Evolutionary conservation across 2,113 vertebrate species (phyloP), one percentile per base, ranked within the genome.

Genomic region (Sciurus niger): DNA sequence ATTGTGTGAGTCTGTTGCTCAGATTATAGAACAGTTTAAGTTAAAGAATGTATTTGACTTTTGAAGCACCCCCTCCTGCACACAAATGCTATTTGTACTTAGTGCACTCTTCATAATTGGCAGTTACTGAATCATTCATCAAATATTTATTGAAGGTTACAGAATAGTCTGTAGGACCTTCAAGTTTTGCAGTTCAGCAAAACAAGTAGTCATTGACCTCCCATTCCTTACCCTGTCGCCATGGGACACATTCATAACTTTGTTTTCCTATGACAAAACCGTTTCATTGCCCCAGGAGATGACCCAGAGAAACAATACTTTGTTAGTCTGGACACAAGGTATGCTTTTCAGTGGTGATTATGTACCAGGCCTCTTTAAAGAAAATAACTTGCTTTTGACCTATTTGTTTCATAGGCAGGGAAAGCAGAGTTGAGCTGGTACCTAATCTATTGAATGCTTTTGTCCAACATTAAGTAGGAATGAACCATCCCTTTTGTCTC

Each of bases 251-350:
- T 63, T 25, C 60, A 10, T 63, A 58, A n/a, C 34, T 70, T 34
- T 86, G 83, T 76, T 85, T 90, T 91, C 89, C 34, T 91, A 1
- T 43, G 76, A 84, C 84, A 79, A 51, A 94, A 87, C 89, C 86
- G 48, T 76, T 83, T 80, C 43, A 10, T 84, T 90, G 89, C 96
- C 92, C 97, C 30, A 24, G 92, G 97, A 96, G 91, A 93, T 88
- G 88, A 93, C 89, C 96, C 89, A 94, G 85, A 93, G 85, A 80
- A 94, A 93, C 46, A 95, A 37, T 65, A 73, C 46, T 91, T 93
- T 88, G 85, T 82, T 93, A 84, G 76, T 77, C 43, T 86, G 90
- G 86, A 89, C 40, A 73, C 90, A 74, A 74, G 86, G 40, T 76
- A 67, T 63, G 68, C 92, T 77, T 89, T 93, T 90, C 43, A 53